Evolutionary conservation across 2,797 vertebrate genomes (phyloP), one percentile per base, ranked within the genome.

Genomic region (Sebastes oblongus): DNA sequence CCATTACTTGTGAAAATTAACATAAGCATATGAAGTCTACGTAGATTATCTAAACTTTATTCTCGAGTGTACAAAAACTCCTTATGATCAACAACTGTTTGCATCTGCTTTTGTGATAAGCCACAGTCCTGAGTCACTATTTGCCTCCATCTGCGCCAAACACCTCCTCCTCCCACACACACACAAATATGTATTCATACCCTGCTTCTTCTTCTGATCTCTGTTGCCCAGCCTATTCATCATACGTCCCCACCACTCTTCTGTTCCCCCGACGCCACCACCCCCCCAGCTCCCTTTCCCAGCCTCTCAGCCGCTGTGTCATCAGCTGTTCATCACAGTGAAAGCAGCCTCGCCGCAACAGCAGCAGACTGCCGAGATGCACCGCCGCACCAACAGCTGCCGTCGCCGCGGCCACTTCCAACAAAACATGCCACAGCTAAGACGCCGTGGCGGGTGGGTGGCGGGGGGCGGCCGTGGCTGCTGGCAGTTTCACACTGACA

Each of bases 311-410:
- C 68, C 62, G 42, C 75, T 66, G 82, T 70, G 56, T 78, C 71
- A 81, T 65, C 67, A 77, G 73, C 84, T 82, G 81, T 78, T 86
- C 71, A 83, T 86, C 79, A 84, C 68, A 32, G 67, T 29, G 58
- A 60, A 75, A 84, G 66, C 72, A 74, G 69, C 66, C 69, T 73
- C 56, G 12, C 42, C 64, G 24, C 72, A 42, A 20, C 60, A 82
- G 56, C 70, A 58, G 54, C 76, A 69, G 64, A 69, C 74, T 61
- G 66, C 24, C 8, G 34, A 32, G 46, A 72, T 6, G 71, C 71
- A 60, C 65, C 12, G 8, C 18, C 22, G 54, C 62, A 54, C 42
- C 67, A 29, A 13, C 68, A 75, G 27, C 56, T 39, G 14, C 71
- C 13, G 3, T 42, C 25, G 1, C 52, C 24, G 54, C 29, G 7